phyloP scores from a whole-genome alignment of 2,113 vertebrate species.

The Limnothrissa miodon region DNA sequence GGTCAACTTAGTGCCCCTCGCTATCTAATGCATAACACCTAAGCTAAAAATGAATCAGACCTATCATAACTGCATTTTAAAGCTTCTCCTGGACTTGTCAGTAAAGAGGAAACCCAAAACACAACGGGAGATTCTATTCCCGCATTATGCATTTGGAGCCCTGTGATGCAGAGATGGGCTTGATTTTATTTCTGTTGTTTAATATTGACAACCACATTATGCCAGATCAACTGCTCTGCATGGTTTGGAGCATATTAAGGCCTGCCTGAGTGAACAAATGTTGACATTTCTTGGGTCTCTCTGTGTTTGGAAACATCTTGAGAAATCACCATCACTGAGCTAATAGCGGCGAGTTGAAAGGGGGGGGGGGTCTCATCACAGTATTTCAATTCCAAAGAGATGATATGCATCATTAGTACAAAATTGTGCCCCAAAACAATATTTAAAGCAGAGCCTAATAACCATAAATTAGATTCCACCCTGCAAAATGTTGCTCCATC shows the following conservation, averaged over 20 bases:
- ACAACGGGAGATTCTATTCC: background rate
- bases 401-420: slow-evolving; percentile 73
- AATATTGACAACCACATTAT: slow-evolving; percentile 11
- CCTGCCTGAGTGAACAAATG: background rate
- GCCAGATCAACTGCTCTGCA: background rate
- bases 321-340: slow-evolving; percentile 30
- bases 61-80: background rate
- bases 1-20: too few relatives aligned
- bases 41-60: background rate
- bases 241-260: background rate
- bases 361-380: slow-evolving; percentile 61
- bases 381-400: slow-evolving; percentile 73
- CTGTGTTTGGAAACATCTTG: background rate
- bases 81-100: background rate
- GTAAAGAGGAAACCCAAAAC: background rate
- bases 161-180: background rate
- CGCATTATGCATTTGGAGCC: background rate
- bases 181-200: background rate
- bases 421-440: slow-evolving; percentile 71
- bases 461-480: slow-evolving; percentile 69
- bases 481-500: slow-evolving; percentile 34
- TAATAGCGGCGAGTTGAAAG: slow-evolving; percentile 40
- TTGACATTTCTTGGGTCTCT: background rate
- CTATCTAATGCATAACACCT: too few relatives aligned
- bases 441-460: slow-evolving; percentile 70